Evolutionary conservation across 2,113 vertebrate genomes (phyloP).

Genomic region (Corythaixoides concolor): DNA sequence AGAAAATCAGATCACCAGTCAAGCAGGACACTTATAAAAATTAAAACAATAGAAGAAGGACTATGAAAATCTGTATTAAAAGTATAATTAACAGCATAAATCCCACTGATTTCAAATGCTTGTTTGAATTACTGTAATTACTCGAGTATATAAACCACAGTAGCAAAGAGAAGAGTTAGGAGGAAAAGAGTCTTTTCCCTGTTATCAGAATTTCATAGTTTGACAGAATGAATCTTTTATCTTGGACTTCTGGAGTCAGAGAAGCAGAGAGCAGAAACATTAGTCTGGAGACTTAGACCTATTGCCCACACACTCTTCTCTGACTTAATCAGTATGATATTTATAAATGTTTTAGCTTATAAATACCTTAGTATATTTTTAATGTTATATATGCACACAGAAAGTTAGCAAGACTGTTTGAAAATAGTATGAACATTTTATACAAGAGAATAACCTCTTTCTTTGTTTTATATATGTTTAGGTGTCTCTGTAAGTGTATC

Average conservation of each 20-base stretch:
- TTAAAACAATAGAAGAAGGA: not conserved
- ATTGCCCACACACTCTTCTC: not conserved
- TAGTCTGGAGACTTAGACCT: not conserved
- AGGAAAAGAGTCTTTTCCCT: not conserved
- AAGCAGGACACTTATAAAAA: not conserved
- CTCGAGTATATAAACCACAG: not conserved
- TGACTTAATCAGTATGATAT: not conserved
- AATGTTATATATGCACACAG: not conserved
- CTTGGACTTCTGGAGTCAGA: not conserved
- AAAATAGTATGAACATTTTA: not conserved
- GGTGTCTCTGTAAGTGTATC: constrained; percentile 95
- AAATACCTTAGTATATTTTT: not conserved
- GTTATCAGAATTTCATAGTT: not conserved
- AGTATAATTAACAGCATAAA: not conserved
- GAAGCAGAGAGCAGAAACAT: not conserved
- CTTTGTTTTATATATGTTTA: constrained; percentile 50
- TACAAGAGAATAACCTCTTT: not conserved
- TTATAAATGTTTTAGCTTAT: not conserved
- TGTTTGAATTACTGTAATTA: not conserved
- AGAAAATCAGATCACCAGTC: not conserved
- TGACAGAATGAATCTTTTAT: not conserved
- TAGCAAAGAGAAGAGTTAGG: not conserved
- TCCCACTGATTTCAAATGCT: not conserved
- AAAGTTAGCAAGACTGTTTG: not conserved
- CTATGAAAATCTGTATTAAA: not conserved